Conservation (phyloP, 2,113 vertebrate species). For the Rhinichthys klamathensis region DNA sequence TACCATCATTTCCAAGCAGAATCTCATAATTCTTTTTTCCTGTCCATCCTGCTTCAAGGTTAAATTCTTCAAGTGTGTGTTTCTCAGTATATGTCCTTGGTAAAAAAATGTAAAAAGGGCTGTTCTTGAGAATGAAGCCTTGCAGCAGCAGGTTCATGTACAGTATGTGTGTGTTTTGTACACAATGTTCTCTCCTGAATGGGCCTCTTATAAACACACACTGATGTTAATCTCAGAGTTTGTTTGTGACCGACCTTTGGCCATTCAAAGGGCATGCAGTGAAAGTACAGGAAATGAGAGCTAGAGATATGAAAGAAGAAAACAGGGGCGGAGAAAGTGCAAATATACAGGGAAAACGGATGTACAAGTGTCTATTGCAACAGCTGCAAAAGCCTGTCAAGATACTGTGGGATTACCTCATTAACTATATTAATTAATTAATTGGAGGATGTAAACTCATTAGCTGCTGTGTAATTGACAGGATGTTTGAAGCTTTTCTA, state of each 20-base stretch:
- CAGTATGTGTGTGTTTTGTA: slow-evolving; percentile 1
- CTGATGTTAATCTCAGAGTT: slow-evolving; percentile 37
- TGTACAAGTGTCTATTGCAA: slow-evolving; percentile 24
- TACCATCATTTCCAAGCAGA: background rate
- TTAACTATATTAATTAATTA: slow-evolving; percentile 50
- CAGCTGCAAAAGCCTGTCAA: slow-evolving; percentile 32
- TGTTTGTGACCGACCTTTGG: slow-evolving; percentile 40
- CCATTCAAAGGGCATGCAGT: slow-evolving; percentile 48
- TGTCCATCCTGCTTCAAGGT: slow-evolving; percentile 17
- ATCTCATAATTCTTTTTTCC: background rate
- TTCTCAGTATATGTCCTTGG: slow-evolving; percentile 1
- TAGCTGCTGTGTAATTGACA: slow-evolving; percentile 52
- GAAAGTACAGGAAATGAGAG: slow-evolving; percentile 42
- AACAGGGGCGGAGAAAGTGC: background rate
- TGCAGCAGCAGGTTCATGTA: background rate
- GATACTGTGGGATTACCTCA: slow-evolving; percentile 45
- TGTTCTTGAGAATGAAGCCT: background rate
- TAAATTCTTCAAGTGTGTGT: slow-evolving; percentile 28
- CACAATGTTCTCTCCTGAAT: slow-evolving; percentile 53
- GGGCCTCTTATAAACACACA: slow-evolving; percentile 40
- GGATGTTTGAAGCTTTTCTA: slow-evolving; percentile 55
- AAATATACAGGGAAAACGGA: slow-evolving; percentile 45
- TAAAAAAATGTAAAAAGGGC: background rate
- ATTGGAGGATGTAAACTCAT: slow-evolving; percentile 54
- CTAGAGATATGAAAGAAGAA: slow-evolving; percentile 21